A percentile compares a stretch with the other conserved stretches of the same genome.
phyloP scores from a whole-genome alignment of 2,797 vertebrate genomes.

The Lophius americanus region DNA sequence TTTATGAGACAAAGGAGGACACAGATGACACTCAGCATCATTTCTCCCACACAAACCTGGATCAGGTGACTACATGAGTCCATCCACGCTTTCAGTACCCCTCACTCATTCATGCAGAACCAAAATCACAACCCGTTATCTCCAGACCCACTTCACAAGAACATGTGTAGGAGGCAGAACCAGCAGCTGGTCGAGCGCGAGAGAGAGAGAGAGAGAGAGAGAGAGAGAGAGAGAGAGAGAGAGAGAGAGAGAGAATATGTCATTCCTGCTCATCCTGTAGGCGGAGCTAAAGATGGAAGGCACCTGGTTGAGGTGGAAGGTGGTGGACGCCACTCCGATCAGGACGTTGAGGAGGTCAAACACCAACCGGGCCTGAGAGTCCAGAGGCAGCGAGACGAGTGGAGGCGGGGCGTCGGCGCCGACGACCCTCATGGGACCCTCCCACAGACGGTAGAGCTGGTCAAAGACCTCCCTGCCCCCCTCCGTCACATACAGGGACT shows the following conservation, averaged over 20 bases:
- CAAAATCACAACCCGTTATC: too few species aligned
- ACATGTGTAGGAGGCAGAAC: too few species aligned
- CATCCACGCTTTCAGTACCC: too few species aligned
- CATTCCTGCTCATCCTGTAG: too few species aligned
- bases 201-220: too few species aligned
- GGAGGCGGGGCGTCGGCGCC: constrained; percentile 80
- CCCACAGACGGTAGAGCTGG: constrained; percentile 89
- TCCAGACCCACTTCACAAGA: too few species aligned
- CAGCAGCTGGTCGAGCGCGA: too few species aligned
- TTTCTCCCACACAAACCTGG: too few species aligned
- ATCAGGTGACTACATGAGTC: too few species aligned
- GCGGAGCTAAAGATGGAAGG: constrained; percentile 19
- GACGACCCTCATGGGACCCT: constrained; percentile 87
- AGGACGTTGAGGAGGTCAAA: constrained; percentile 93
- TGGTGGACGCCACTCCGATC: constrained; percentile 92
- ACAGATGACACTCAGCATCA: not conserved
- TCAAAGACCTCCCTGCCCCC: constrained; percentile 94
- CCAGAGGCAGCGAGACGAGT: constrained; percentile 81
- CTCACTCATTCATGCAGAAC: too few species aligned
- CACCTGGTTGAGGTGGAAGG: constrained; percentile 94
- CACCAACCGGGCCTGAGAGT: constrained; percentile 90
- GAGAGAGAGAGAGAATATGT: too few species aligned
- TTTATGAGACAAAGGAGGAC: constrained; percentile 52
- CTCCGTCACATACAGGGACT: constrained; percentile 92
- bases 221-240: too few species aligned